Conservation (phyloP, 2,888 invertebrate genomes). For the Corythucha ciliata region DNA sequence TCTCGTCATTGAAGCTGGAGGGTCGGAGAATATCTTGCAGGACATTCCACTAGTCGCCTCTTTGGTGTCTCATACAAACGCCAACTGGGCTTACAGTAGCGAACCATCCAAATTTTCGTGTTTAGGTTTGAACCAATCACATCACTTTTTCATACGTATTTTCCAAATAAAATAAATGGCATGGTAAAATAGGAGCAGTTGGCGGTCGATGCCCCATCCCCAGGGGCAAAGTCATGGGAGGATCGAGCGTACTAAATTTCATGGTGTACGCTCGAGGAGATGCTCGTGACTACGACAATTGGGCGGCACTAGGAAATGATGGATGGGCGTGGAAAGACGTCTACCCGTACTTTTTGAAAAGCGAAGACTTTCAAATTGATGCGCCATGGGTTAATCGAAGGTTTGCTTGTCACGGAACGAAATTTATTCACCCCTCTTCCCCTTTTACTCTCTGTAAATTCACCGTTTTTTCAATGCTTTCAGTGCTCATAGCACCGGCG, state of each 20-base stretch:
- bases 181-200: constrained; percentile 34
- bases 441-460: too few species aligned
- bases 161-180: neutral
- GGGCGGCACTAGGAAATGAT: constrained; percentile 58
- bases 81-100: constrained; percentile 47
- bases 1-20: constrained; percentile 47
- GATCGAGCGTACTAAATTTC: constrained; percentile 66
- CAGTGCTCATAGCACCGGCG: constrained; percentile 47
- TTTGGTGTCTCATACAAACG: constrained; percentile 44
- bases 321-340: constrained; percentile 67
- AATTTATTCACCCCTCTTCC: too few species aligned
- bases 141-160: too few species aligned
- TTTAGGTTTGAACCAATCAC: constrained; percentile 36
- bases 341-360: constrained; percentile 67
- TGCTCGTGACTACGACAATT: constrained; percentile 61
- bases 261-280: constrained; percentile 71
- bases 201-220: constrained; percentile 41
- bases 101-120: constrained; percentile 42
- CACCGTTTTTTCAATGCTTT: neutral
- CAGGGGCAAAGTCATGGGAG: constrained; percentile 69
- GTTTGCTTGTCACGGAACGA: too few species aligned
- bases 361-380: constrained; percentile 59
- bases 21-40: constrained; percentile 43
- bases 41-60: constrained; percentile 45
- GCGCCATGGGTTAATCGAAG: constrained; percentile 44